Base-by-base conservation (phyloP, 2,113 vertebrate species). In the Percopsis transmontana region DNA sequence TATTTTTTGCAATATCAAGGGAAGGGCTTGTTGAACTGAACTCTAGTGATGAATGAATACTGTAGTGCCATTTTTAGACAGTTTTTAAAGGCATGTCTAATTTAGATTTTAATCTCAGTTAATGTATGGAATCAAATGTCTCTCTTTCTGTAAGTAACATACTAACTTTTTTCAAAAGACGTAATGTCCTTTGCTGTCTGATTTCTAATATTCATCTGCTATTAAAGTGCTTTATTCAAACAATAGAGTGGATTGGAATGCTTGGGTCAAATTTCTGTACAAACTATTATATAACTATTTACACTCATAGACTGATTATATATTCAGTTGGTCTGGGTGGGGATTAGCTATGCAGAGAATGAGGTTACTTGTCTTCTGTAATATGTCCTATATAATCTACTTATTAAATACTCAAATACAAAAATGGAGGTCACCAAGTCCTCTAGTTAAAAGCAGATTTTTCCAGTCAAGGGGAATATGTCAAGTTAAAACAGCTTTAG, bases 181-280 rank as follows among this genome's bases (percentile, higher is more conserved):
- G 47, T 82, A 54, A 63, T 78, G 65, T 47, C n/a, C 14, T 45
- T 16, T 57, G 41, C 24, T 56, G 52, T 86, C 79, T 86, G 71
- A 69, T 81, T 85, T 84, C 79, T 83, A 88, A 84, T 81, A 82
- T 76, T 24, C 78, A 80, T 85, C 77, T 76, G 79, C 87, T 85
- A 90, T 85, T 88, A 89, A 91, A 90, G 83, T 81, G 86, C 86
- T 88, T 88, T 88, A 87, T 79, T 71, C 76, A 79, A 83, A 84
- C 62, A 13, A 66, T 27, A 45, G 53, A 61, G 1, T 57, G 63
- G 58, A 42, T 55, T 63, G 10, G 7, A 64, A 39, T 77, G 58
- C 9, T 53, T 74, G 8, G 48, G 38, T 85, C 15, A 8, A 19
- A 58, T 71, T 19, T 66, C 15, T 39, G 24, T 56, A 23, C 15